Base-by-base conservation (phyloP, 2,113 vertebrate genomes). In the Tetraodon nigroviridis region DNA sequence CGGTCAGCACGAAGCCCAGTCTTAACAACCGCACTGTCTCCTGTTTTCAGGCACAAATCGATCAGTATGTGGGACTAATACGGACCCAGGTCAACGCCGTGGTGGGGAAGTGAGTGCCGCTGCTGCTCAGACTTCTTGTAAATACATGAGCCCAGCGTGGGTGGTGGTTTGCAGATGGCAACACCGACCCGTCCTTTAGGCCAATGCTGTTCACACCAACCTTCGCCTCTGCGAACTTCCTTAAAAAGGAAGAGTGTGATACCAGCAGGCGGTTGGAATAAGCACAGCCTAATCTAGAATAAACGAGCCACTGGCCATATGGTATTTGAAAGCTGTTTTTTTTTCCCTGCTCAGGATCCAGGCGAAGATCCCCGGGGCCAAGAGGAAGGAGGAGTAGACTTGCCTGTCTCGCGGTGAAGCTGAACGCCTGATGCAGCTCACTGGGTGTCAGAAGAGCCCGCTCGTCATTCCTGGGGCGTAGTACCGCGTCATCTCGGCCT, bases 341-440 rank as follows among this genome's bases (percentile, higher is more conserved):
- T 69, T 73, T 54, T 71, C 11, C 67, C 5, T 69, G 56, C 69
- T 52, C 81, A 99, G 96, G 91, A 95, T 98, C 80, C 95, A 98
- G 87, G 95, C 95, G 75, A 99, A 98, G 92, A 98, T 99, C 82
- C 96, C 96, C 37, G 97, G 96, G 24, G 92, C 95, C 68, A 98
- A 98, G 85, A 93, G 94, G 88, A 96, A 98, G 90, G 89, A 94
- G 62, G 96, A 98, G 83, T 99, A 93, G 90, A 88, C 11, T 67
- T 4, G 55, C 55, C 17, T 27, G 62, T 57, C 61, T 51, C 75
- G 64, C 50, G 7, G 22, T 45, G 72, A 71, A 78, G 76, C 70
- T 63, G 70, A 80, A 55, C 61, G 79, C 69, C 58, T 51, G 57
- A 79, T 65, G 70, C 73, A 73, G 72, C 51, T 50, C 55, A 45